Percentiles rank a stretch among this genome's conserved stretches.
phyloP scores from a whole-genome alignment of 1,140 invertebrate genomes.

The Apis dorsata region DNA sequence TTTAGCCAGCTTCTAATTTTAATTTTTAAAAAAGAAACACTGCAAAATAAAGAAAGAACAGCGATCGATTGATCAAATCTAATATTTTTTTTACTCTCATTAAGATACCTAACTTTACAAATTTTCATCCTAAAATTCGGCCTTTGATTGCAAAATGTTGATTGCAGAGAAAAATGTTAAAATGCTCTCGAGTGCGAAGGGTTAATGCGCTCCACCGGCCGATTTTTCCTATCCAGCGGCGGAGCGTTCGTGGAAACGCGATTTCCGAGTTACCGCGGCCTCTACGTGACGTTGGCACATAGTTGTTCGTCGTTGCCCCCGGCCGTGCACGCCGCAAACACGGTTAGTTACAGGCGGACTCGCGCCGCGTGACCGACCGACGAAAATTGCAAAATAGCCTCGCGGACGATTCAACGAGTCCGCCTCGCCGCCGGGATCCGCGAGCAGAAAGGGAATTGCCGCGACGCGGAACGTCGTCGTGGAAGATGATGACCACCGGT shows the following conservation, averaged over 20 bases:
- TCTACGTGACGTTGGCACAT: constrained; percentile 66
- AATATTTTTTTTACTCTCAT: too few relatives aligned
- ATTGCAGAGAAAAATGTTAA: too few relatives aligned
- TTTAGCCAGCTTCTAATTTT: too few relatives aligned
- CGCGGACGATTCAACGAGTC: constrained; percentile 29
- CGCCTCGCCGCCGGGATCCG: not conserved
- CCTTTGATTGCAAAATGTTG: too few relatives aligned
- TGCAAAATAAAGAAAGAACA: too few relatives aligned
- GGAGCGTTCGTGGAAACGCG: constrained; percentile 45
- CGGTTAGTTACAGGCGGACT: constrained; percentile 67
- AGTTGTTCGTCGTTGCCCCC: constrained; percentile 56
- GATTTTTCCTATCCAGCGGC: constrained; percentile 13
- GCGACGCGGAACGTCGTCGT: constrained; percentile 2
- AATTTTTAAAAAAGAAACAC: too few relatives aligned
- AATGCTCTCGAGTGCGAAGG: too few relatives aligned
- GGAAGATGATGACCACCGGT: not conserved
- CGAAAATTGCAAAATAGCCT: constrained; percentile 67
- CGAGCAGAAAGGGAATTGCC: constrained; percentile 14
- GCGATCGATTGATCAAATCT: too few relatives aligned
- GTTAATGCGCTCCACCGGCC: constrained; percentile 1
- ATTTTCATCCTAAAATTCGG: too few relatives aligned
- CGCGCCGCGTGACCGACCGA: constrained; percentile 66
- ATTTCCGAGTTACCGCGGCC: constrained; percentile 52
- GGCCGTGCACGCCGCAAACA: constrained; percentile 59
- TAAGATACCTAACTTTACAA: too few relatives aligned